Evolutionary conservation across 2,888 invertebrate genomes (phyloP).

Genomic region (Drosophila birchii): DNA sequence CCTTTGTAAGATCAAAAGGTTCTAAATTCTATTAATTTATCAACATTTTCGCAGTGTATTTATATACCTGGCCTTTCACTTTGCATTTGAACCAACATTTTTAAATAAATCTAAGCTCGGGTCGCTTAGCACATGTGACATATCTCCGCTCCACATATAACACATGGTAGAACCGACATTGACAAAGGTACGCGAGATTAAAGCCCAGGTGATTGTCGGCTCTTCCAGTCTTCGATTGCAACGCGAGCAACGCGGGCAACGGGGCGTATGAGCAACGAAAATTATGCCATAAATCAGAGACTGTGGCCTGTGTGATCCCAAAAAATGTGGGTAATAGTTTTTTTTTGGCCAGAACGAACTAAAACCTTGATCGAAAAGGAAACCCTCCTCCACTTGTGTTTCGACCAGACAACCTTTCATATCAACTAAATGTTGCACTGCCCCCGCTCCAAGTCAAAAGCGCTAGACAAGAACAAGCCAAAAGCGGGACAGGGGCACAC

Average conservation of each 20-base stretch:
- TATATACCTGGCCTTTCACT: conserved; percentile 75
- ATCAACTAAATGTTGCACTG: conserved; percentile 35
- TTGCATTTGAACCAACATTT: conserved; percentile 67
- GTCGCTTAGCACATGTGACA: conserved; percentile 67
- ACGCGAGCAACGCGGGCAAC: conserved; percentile 4
- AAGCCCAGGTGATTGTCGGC: conserved; percentile 45
- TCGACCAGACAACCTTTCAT: conserved; percentile 47
- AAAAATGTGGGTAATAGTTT: conserved; percentile 8
- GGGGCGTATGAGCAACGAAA: conserved; percentile 43
- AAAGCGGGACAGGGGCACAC: conserved; percentile 28
- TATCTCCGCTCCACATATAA: conserved; percentile 64
- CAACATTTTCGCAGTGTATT: not conserved
- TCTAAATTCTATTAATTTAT: not conserved
- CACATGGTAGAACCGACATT: conserved; percentile 54
- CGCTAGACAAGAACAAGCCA: conserved; percentile 40
- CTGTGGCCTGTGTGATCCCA: conserved; percentile 32
- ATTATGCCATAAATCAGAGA: conserved; percentile 43
- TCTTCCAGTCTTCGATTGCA: conserved; percentile 26
- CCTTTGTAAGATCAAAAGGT: not conserved
- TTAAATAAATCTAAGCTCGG: conserved; percentile 49
- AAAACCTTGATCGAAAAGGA: conserved; percentile 34
- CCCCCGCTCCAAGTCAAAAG: conserved; percentile 24
- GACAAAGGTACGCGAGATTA: conserved; percentile 66
- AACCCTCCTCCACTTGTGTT: conserved; percentile 46
- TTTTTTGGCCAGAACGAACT: conserved; percentile 3